Evolutionary conservation across 2,888 invertebrate species (phyloP).

Genomic region (Dryadula phaetusa): DNA sequence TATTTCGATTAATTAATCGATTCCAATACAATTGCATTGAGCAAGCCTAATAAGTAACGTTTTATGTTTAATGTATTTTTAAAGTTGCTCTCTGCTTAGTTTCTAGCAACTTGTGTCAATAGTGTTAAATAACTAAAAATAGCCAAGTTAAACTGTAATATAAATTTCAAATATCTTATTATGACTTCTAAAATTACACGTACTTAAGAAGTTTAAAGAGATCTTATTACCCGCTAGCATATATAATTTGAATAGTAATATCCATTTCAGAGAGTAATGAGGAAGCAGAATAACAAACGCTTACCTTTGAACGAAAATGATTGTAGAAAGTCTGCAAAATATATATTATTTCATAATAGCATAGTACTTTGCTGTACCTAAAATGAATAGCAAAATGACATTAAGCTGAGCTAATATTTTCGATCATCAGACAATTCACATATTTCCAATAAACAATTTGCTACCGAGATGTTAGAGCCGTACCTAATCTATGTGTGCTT

Average conservation of each 20-base stretch:
- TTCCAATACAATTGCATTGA: no score
- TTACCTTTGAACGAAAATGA: constrained; percentile 17
- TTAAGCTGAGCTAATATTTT: no score
- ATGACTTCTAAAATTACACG: background rate
- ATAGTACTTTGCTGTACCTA: no score
- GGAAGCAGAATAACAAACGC: constrained; percentile 7
- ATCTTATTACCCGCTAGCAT: background rate
- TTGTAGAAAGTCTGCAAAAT: background rate
- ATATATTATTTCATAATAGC: background rate
- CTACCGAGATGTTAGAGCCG: no score
- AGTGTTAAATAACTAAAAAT: background rate
- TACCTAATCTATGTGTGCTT: no score
- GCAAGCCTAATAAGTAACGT: background rate
- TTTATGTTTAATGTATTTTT: constrained; percentile 1
- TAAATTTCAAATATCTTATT: background rate
- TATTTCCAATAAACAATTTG: no score
- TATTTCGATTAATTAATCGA: constrained; percentile 12
- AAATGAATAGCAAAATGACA: no score
- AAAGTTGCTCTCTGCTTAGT: background rate
- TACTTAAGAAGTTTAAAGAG: background rate
- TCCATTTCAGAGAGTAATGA: constrained; percentile 19
- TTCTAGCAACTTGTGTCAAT: background rate
- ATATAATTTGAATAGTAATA: constrained; percentile 22
- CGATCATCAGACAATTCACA: no score
- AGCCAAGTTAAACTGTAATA: no score